Percentiles rank a stretch among this genome's conserved stretches.
These are phyloP conservation scores for Acinonyx jubatus DNA, from an alignment of 2,113 vertebrate species.

Conservation along the genomic window DNA sequence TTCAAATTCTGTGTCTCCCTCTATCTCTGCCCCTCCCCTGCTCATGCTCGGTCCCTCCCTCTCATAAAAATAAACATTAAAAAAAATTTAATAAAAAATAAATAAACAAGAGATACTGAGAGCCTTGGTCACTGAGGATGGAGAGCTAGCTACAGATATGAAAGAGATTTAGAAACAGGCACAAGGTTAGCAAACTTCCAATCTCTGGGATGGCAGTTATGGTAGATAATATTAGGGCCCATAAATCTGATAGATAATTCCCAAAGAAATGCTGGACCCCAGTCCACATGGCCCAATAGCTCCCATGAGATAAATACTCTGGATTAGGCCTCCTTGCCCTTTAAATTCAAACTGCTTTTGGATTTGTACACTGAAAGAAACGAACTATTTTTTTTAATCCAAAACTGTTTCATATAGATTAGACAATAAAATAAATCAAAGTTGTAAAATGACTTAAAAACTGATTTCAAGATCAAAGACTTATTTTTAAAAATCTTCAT, in stretches of 20 bases:
- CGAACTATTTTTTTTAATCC: neutral
- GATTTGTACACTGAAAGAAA: slow-evolving; percentile 6
- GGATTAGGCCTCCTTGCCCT: neutral
- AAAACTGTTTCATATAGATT: slow-evolving; percentile 13
- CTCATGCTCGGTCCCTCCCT: too few species aligned
- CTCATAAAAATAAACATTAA: too few species aligned
- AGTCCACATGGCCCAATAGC: neutral
- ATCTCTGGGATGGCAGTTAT: neutral
- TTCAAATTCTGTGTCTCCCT: too few species aligned
- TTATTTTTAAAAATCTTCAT: slow-evolving; percentile 45
- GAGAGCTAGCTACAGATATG: neutral
- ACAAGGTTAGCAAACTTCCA: neutral
- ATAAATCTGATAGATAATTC: neutral
- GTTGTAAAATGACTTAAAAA: slow-evolving; percentile 46
- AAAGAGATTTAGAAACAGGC: neutral
- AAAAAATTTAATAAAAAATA: neutral
- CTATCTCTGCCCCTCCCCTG: too few species aligned
- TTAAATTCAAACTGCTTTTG: slow-evolving; percentile 6
- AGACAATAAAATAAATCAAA: slow-evolving; percentile 2
- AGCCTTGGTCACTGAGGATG: neutral
- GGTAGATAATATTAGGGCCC: neutral
- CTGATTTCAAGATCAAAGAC: slow-evolving; percentile 31
- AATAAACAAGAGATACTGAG: neutral
- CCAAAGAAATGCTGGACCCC: neutral
- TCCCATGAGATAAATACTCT: neutral